Percentiles rank a stretch among this genome's conserved stretches.
phyloP scores from a whole-genome alignment of 2,888 invertebrate genomes.

The Pyrrhia umbra region DNA sequence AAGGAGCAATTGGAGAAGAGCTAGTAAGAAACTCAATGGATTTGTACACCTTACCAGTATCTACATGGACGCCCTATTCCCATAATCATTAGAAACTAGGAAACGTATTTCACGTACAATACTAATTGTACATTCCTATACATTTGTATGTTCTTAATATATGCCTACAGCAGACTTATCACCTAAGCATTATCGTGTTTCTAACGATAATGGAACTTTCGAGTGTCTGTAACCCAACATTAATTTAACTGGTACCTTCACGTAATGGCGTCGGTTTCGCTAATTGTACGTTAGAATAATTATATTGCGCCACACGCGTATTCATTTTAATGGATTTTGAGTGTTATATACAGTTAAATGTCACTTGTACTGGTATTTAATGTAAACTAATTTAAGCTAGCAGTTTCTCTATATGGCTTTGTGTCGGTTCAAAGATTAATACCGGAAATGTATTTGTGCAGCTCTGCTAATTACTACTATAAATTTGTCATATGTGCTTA shows the following conservation, averaged over 20 bases:
- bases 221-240: conserved; percentile 88
- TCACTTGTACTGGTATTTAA: conserved; percentile 70
- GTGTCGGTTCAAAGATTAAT: conserved; percentile 48
- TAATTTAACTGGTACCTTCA: conserved; percentile 88
- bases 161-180: conserved; percentile 73
- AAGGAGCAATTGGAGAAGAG: too few species aligned
- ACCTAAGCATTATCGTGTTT: conserved; percentile 81
- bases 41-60: neutral
- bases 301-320: conserved; percentile 83
- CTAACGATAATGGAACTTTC: conserved; percentile 90
- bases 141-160: conserved; percentile 51
- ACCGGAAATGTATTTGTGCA: conserved; percentile 34
- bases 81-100: conserved; percentile 52
- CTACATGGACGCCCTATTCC: conserved; percentile 43
- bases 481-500: conserved; percentile 11
- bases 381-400: conserved; percentile 62
- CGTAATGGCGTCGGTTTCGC: conserved; percentile 88
- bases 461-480: conserved; percentile 24
- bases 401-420: conserved; percentile 43
- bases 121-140: conserved; percentile 42
- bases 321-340: conserved; percentile 84
- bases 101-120: conserved; percentile 54
- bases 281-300: conserved; percentile 89
- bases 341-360: conserved; percentile 75
- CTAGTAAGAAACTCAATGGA: neutral